phyloP scores from a whole-genome alignment of 1,140 invertebrate species.

The Orchestia grillus region DNA sequence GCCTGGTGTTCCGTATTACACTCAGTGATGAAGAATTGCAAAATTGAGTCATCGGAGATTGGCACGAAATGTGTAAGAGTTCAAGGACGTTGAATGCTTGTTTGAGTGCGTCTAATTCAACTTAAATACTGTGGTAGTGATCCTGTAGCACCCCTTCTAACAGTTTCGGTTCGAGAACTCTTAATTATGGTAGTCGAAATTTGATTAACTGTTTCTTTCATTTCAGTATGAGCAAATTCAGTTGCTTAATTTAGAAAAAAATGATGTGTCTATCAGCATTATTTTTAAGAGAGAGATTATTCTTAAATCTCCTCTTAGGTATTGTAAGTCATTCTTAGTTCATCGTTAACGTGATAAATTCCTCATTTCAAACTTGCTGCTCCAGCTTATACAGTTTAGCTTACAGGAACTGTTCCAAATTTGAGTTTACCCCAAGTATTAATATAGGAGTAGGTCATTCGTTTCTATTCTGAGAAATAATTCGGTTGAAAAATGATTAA shows the following conservation, averaged over 20 bases:
- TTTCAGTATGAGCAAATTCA: neutral
- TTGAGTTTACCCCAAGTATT: neutral
- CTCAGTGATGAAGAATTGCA: neutral
- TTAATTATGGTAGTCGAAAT: neutral
- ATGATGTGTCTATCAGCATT: neutral
- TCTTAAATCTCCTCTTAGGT: no score
- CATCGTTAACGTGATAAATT: neutral
- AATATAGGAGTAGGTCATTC: neutral
- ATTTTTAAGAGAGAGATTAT: neutral
- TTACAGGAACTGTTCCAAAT: neutral
- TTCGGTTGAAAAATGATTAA: neutral
- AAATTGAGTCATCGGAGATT: neutral
- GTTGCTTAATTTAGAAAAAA: neutral
- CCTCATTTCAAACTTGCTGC: neutral
- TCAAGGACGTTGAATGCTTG: neutral
- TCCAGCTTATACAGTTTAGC: neutral
- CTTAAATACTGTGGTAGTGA: neutral
- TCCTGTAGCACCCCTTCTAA: neutral
- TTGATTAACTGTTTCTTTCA: neutral
- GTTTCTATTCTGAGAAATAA: neutral
- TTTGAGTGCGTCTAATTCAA: neutral
- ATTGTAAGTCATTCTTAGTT: no score
- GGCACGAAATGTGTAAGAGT: neutral
- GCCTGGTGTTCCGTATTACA: neutral
- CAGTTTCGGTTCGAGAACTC: neutral